A percentile compares a stretch with the other conserved stretches of the same genome.
These are phyloP conservation scores for Heterocephalus glaber DNA, from an alignment of 2,113 vertebrate genomes.

Conservation along the genomic window DNA sequence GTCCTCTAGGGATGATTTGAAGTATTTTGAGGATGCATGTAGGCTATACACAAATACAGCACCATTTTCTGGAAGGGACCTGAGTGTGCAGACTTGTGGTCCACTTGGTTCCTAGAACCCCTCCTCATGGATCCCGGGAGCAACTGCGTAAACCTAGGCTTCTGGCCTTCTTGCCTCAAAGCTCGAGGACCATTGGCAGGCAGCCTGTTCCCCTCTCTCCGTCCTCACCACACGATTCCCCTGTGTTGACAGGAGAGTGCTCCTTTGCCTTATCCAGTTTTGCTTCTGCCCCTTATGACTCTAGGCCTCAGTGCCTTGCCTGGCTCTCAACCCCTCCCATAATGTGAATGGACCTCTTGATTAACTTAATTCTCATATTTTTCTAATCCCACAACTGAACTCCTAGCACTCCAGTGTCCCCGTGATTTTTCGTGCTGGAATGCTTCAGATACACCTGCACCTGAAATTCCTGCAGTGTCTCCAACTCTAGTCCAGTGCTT, in stretches of 20 bases:
- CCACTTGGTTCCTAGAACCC: neutral
- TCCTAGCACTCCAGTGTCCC: neutral
- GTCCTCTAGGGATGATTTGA: too few species aligned
- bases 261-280: neutral
- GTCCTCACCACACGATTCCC: neutral
- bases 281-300: neutral
- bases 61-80: neutral
- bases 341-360: neutral
- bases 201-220: neutral
- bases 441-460: neutral
- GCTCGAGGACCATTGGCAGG: neutral
- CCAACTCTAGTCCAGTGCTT: neutral
- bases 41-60: neutral
- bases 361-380: neutral
- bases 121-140: neutral
- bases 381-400: neutral
- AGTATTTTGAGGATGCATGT: too few species aligned
- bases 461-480: neutral
- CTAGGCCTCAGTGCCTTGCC: neutral
- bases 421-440: neutral
- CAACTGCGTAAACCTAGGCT: neutral
- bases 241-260: neutral
- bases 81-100: neutral
- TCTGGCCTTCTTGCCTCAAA: neutral
- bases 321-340: neutral